Evolutionary conservation across 2,888 invertebrate genomes (phyloP), one percentile per base, ranked within the genome.

Genomic region (Drosophila prolongata): DNA sequence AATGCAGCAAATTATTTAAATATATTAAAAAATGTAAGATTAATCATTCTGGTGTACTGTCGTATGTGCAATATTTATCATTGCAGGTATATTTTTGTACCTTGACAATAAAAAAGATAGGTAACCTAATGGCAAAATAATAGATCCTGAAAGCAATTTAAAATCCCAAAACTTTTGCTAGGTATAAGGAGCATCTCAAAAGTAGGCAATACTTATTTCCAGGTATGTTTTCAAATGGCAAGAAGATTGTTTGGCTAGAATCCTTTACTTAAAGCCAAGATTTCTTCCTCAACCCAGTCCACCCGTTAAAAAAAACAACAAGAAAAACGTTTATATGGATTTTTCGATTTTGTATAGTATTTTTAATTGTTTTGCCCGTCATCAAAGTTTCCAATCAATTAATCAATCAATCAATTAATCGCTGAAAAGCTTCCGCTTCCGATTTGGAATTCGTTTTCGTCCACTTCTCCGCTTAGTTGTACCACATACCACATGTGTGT

Each of bases 311-410:
- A 6, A 35, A 42, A 49, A 61, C 44, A 5, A 4, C 9, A 40
- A 38, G 6, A 50, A n/a, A 40, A 52, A 57, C 37, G 44, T 54
- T 14, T 3, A 1, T 0, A n/a, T 16, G 3, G 14, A 19, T 37
- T 42, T 54, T 64, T 37, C 47, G 44, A 68, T 55, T 70, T 66
- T 60, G 57, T 62, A 54, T 69, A 62, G 54, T 70, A 69, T 49
- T 70, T 69, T 62, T 55, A 68, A 69, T 68, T 69, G 59, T 68
- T 69, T 54, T 68, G 47, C 68, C 68, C 53, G 60, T 69, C 53
- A 68, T 60, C 60, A 53, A 27, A 27, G 52, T 46, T 46, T 16
- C 38, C 53, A 57, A 38, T 64, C 30, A 46, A 61, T 56, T 54
- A 35, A 43, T 59, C 8, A 46, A 57, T 57, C 44, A 60, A 56